Evolutionary conservation across 1,140 invertebrate species (phyloP).

Genomic region (Bathynomus jamesi): DNA sequence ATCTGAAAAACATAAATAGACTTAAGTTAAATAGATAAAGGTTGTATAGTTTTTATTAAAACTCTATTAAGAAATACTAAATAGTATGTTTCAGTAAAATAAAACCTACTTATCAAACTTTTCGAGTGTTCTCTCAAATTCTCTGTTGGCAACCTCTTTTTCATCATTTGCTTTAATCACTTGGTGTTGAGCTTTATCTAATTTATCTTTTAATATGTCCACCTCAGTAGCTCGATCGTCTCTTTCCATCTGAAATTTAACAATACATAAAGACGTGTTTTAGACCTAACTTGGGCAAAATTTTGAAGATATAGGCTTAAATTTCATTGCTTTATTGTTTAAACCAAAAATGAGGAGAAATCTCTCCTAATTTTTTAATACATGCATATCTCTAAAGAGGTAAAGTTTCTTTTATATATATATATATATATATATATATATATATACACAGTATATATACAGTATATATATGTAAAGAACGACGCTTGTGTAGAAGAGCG

Average conservation of each 20-base stretch:
- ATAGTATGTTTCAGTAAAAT: not conserved
- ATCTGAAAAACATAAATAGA: slow-evolving; percentile 47
- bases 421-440: slow-evolving; percentile 10
- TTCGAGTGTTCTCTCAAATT: slow-evolving; percentile 83
- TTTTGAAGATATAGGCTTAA: too few species aligned
- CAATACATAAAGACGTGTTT: too few species aligned
- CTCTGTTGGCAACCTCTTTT: slow-evolving; percentile 75
- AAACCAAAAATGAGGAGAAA: too few species aligned
- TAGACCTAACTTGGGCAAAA: not conserved
- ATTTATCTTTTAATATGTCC: slow-evolving; percentile 77
- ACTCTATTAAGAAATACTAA: not conserved
- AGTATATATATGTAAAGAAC: too few species aligned
- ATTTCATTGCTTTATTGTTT: too few species aligned
- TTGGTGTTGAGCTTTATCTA: slow-evolving; percentile 72
- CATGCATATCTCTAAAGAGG: too few species aligned
- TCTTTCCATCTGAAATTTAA: slow-evolving; percentile 62
- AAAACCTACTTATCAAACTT: slow-evolving; percentile 75
- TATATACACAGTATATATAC: too few species aligned
- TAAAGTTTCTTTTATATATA: too few species aligned
- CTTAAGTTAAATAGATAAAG: not conserved
- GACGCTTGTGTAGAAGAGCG: too few species aligned
- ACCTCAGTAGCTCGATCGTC: slow-evolving; percentile 76
- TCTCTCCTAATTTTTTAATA: too few species aligned
- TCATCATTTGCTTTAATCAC: slow-evolving; percentile 76
- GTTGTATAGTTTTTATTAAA: not conserved